Evolutionary conservation across 2,888 invertebrate species (phyloP).

Genomic region (Creontiades dilutus): DNA sequence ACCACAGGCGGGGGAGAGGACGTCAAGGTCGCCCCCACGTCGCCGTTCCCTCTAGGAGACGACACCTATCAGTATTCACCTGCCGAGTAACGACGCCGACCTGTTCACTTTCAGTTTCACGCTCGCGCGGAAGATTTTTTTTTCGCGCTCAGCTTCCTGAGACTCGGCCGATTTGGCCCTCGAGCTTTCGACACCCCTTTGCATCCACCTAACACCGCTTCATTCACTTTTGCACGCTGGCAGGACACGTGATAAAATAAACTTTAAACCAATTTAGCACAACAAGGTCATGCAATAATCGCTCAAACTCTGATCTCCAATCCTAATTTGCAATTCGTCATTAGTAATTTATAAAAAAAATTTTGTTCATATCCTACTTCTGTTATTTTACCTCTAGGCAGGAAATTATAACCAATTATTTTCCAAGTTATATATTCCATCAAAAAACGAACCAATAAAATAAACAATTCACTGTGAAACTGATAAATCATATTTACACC

Average conservation of each 20-base stretch:
- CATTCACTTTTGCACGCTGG: neutral
- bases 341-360: too few species aligned
- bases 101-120: neutral
- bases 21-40: neutral
- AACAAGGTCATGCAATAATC: too few species aligned
- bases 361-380: too few species aligned
- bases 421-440: too few species aligned
- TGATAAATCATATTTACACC: neutral
- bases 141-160: neutral
- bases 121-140: neutral
- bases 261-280: too few species aligned
- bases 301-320: too few species aligned
- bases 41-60: neutral
- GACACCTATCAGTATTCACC: slow-evolving; percentile 21
- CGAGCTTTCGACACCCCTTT: neutral
- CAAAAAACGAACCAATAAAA: neutral
- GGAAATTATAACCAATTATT: too few species aligned
- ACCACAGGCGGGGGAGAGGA: neutral
- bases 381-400: too few species aligned
- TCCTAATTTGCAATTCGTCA: too few species aligned
- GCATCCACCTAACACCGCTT: neutral
- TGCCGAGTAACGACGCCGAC: neutral
- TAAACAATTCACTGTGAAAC: neutral
- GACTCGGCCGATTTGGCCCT: neutral
- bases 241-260: too few species aligned